phyloP scores from a whole-genome alignment of 2,797 vertebrate species.

The Choloepus didactylus region DNA sequence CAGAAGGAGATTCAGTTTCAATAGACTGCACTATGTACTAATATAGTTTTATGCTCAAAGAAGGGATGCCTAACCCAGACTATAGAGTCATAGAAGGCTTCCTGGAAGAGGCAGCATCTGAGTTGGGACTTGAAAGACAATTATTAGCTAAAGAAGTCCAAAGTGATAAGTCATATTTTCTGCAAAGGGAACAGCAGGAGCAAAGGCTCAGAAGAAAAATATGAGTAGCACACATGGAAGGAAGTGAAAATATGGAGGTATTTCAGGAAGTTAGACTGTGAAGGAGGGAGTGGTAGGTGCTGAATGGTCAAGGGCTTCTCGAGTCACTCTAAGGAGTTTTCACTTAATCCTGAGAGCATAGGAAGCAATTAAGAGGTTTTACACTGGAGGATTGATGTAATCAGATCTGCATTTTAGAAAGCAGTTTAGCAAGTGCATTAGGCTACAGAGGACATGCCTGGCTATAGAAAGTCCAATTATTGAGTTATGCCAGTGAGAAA shows the following conservation, averaged over 20 bases:
- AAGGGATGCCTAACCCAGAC: neutral
- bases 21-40: neutral
- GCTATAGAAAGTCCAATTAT: neutral
- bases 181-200: neutral
- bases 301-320: neutral
- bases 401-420: constrained; percentile 38
- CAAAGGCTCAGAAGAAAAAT: neutral
- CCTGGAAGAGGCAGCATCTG: neutral
- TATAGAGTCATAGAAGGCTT: neutral
- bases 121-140: neutral
- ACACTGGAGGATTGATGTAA: neutral
- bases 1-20: neutral
- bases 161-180: neutral
- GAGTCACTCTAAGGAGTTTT: neutral
- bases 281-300: neutral
- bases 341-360: neutral
- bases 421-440: constrained; percentile 45
- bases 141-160: neutral
- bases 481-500: neutral
- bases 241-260: neutral
- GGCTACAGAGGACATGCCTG: neutral
- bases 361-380: constrained; percentile 40
- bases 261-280: neutral
- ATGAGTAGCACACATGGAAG: neutral
- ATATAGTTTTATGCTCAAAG: neutral